Conservation (phyloP, 2,888 invertebrate species). For the Oligia strigilis region DNA sequence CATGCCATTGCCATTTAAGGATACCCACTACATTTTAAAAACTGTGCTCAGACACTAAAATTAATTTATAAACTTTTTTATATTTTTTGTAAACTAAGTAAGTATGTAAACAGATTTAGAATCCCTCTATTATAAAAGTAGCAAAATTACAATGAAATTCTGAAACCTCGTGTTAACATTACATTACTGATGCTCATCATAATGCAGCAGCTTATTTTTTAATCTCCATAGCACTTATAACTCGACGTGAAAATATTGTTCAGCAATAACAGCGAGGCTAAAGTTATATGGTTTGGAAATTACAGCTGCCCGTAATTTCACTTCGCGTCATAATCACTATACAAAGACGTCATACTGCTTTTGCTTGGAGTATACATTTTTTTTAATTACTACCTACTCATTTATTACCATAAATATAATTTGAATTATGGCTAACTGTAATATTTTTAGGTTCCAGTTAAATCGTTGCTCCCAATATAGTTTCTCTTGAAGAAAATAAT, state of each 20-base stretch:
- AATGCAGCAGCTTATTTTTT: slow-evolving; percentile 11
- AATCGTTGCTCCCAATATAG: background rate
- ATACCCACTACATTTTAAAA: background rate
- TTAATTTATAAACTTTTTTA: background rate
- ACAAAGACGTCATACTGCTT: slow-evolving; percentile 22
- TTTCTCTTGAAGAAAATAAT: background rate
- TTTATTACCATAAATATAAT: background rate
- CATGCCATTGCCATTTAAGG: background rate
- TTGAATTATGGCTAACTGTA: background rate
- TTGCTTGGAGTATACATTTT: slow-evolving; percentile 7
- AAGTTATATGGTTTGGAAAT: slow-evolving; percentile 56
- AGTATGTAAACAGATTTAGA: background rate
- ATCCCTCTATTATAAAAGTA: background rate
- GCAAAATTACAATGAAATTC: background rate
- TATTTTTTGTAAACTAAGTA: background rate
- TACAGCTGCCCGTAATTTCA: slow-evolving; percentile 47
- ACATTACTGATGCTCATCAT: background rate
- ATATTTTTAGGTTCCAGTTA: background rate
- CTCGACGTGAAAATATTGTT: slow-evolving; percentile 37
- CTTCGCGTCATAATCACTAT: slow-evolving; percentile 35
- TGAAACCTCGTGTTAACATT: background rate
- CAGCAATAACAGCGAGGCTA: slow-evolving; percentile 32
- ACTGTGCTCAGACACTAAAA: background rate
- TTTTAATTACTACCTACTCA: background rate
- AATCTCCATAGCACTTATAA: slow-evolving; percentile 19